A percentile compares a stretch with the other conserved stretches of the same genome.
phyloP scores from a whole-genome alignment of 2,888 invertebrate species.

The Drosophila falleni region DNA sequence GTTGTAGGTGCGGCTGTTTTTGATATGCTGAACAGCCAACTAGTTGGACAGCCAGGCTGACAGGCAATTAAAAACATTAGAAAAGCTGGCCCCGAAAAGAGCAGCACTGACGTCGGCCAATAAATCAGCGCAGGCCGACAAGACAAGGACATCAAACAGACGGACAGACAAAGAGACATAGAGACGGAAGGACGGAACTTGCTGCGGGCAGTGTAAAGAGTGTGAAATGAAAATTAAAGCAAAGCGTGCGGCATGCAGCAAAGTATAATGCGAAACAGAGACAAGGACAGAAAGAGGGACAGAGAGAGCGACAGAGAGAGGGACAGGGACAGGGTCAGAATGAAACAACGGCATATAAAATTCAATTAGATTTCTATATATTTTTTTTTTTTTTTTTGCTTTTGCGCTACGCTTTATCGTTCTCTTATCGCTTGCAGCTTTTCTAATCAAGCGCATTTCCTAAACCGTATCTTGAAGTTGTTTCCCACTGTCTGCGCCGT shows the following conservation, averaged over 20 bases:
- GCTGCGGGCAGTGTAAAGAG: constrained; percentile 47
- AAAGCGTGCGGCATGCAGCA: constrained; percentile 30
- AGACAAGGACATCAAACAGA: constrained; percentile 57
- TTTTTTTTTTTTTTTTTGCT: constrained; percentile 44
- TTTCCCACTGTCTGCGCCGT: not conserved
- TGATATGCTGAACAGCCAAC: constrained; percentile 33
- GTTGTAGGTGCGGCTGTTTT: not conserved
- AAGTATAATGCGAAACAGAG: constrained; percentile 5
- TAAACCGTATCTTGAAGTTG: constrained; percentile 58
- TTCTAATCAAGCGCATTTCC: constrained; percentile 77
- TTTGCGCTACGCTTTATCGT: constrained; percentile 20
- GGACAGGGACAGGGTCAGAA: not conserved
- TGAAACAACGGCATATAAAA: constrained; percentile 59
- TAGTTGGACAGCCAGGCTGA: constrained; percentile 48
- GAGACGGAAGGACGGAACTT: constrained; percentile 8
- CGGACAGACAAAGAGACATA: not conserved
- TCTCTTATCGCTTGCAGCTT: constrained; percentile 67
- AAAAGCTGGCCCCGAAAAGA: constrained; percentile 58
- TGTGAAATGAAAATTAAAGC: constrained; percentile 53
- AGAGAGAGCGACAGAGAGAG: constrained; percentile 12
- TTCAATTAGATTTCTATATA: constrained; percentile 76
- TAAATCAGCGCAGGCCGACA: constrained; percentile 66
- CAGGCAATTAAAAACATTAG: constrained; percentile 75
- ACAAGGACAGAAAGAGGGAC: constrained; percentile 11
- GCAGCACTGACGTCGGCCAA: constrained; percentile 57